A percentile compares a stretch with the other conserved stretches of the same genome.
Evolutionary conservation across 2,797 vertebrate species (phyloP).

Genomic region (Diceros bicornis): DNA sequence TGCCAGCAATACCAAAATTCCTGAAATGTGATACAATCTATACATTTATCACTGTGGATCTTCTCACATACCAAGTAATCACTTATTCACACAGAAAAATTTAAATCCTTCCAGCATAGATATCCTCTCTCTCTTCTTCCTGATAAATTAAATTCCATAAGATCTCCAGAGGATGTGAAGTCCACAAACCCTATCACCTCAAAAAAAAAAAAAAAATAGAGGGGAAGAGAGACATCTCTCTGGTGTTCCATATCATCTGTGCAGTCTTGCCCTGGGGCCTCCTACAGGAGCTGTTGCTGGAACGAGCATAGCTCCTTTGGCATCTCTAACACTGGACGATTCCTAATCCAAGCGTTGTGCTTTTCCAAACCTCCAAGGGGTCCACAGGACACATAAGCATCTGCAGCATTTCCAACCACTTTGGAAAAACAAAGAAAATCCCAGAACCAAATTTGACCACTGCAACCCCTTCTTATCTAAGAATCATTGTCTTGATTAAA

Average conservation of each 20-base stretch:
- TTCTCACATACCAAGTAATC: background rate
- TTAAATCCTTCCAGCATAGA: background rate
- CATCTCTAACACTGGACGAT: background rate
- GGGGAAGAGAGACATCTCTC: background rate
- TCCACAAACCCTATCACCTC: background rate
- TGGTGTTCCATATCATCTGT: background rate
- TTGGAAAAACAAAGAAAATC: slow-evolving; percentile 38
- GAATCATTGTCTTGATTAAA: background rate
- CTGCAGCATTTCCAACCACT: background rate
- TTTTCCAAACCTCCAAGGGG: background rate
- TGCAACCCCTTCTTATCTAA: background rate
- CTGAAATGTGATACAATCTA: background rate
- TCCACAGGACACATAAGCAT: background rate
- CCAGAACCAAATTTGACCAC: background rate
- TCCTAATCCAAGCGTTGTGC: background rate
- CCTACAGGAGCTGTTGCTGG: background rate
- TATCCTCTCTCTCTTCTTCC: slow-evolving; percentile 20
- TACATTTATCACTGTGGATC: background rate
- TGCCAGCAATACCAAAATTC: background rate
- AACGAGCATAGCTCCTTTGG: background rate
- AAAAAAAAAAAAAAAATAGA: background rate
- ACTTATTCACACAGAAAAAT: slow-evolving; percentile 9
- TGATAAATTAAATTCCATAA: slow-evolving; percentile 46
- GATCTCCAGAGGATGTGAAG: background rate
- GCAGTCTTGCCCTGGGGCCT: background rate